Evolutionary conservation across 2,888 invertebrate species (phyloP).

Genomic region (Ctena decussata): DNA sequence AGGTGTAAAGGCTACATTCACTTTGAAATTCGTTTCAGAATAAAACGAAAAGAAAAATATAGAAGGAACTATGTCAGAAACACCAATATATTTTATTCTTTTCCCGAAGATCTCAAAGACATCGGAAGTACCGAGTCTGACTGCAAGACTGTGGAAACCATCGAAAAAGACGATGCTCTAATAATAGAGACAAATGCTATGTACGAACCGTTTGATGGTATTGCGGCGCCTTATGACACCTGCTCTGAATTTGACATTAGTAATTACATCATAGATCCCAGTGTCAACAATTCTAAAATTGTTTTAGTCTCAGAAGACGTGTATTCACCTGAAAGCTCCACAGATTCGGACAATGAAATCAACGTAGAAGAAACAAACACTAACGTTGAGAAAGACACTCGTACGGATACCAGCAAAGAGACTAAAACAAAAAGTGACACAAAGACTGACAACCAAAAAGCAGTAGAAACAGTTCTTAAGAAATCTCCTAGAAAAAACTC

Average conservation of each 20-base stretch:
- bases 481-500: not conserved
- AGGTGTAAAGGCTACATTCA: no score
- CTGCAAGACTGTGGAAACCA: not conserved
- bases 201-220: not conserved
- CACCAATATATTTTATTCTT: slow-evolving; percentile 68
- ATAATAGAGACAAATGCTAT: not conserved
- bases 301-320: not conserved
- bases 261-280: not conserved
- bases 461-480: no score
- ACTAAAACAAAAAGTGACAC: not conserved
- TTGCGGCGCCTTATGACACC: not conserved
- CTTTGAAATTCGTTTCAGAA: slow-evolving; percentile 48
- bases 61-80: slow-evolving; percentile 58
- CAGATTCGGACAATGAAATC: not conserved
- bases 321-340: not conserved
- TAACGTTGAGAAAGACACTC: not conserved
- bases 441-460: no score
- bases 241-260: not conserved
- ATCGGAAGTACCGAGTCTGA: slow-evolving; percentile 35
- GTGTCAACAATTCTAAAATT: not conserved
- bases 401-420: not conserved
- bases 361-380: not conserved
- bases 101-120: slow-evolving; percentile 55
- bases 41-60: slow-evolving; percentile 57
- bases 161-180: not conserved